Evolutionary conservation across 2,113 vertebrate species (phyloP), one percentile per base, ranked within the genome.

Genomic region (Carassius gibelio): DNA sequence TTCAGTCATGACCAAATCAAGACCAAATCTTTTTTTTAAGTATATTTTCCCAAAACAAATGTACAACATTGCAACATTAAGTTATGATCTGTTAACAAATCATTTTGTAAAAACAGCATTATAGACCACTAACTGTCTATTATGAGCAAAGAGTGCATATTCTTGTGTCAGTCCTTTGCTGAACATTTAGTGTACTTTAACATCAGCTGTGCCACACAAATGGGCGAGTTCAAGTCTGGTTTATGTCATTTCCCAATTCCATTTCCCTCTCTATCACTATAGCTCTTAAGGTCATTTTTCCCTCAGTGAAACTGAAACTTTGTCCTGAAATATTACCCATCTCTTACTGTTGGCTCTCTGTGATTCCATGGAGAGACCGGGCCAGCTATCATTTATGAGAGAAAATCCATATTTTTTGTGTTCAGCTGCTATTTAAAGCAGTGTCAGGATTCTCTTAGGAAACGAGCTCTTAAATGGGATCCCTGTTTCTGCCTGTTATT

Each of bases 351-450:
- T 86, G 26, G 66, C 61, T 75, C 75, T 80, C 78, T 75, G 59
- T 79, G 57, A 77, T 85, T 89, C 75, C 50, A 83, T 23, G 30
- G 78, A 85, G 26, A 82, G 76, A 62, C 69, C 55, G 15, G 26
- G 36, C 80, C 80, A 82, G 74, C 87, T 85, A 83, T 66, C 79
- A 64, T 52, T 82, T 79, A 80, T 36, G 19, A 82, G 84, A 84
- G 85, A 85, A 85, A 86, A 86, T 86, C 87, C 80, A 89, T 81
- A 87, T 72, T 82, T 30, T 82, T 72, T 76, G 84, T 74, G 80
- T 62, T 68, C 84, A 68, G 59, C 52, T 87, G 69, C 90, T 86
- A 88, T 88, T 89, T 89, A 82, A 87, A 89, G 77, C 81, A 59
- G 57, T 87, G 57, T 77, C 76, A 57, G 42, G 83, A 89, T 83